These are phyloP conservation scores for Lutra lutra DNA, from an alignment of 2,797 vertebrate species.

Conservation along the genomic window DNA sequence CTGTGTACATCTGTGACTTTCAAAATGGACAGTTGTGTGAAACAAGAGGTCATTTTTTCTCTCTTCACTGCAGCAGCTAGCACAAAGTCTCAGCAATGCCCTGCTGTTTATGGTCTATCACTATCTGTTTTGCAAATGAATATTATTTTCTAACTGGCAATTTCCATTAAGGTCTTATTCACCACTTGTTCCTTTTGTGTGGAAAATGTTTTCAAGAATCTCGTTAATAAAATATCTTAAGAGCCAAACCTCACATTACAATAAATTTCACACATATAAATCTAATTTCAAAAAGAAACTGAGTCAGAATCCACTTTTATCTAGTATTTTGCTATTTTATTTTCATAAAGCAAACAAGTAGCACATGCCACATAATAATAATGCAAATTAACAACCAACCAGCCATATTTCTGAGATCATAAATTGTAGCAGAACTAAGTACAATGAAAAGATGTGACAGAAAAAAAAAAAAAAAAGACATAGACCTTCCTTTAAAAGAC, in stretches of 20 bases:
- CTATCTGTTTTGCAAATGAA: neutral
- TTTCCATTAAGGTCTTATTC: neutral
- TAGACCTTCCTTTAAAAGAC: neutral
- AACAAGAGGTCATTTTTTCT: neutral
- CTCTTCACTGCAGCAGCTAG: neutral
- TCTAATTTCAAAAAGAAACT: neutral
- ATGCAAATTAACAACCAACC: neutral
- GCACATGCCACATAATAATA: neutral
- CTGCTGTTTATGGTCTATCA: too few relatives aligned
- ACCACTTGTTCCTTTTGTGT: neutral
- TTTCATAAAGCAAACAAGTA: slow-evolving; percentile 32
- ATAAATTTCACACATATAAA: neutral
- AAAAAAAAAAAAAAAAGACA: neutral
- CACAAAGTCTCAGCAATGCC: neutral
- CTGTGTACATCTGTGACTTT: neutral
- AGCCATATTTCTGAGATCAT: neutral
- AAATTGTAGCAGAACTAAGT: neutral
- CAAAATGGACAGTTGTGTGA: neutral
- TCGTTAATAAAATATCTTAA: neutral
- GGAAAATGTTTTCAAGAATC: neutral
- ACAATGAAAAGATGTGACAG: neutral
- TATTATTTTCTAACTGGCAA: neutral
- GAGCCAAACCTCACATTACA: neutral
- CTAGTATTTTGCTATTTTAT: neutral
- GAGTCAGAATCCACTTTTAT: slow-evolving; percentile 14